phyloP scores from a whole-genome alignment of 1,140 invertebrate species.

The Homarus americanus region DNA sequence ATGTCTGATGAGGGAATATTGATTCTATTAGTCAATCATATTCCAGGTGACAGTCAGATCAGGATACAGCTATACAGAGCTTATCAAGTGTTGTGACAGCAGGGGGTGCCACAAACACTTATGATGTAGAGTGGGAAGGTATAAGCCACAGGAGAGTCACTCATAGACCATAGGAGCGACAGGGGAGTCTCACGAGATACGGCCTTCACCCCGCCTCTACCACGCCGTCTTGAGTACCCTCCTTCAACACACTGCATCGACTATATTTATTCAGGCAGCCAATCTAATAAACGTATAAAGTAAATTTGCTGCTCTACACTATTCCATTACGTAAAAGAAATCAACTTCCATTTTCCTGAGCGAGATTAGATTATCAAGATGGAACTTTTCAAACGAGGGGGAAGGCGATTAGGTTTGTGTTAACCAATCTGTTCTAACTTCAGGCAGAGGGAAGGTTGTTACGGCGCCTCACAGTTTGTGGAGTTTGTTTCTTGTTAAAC shows the following conservation, averaged over 20 bases:
- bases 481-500: too few species aligned
- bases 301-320: neutral
- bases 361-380: conserved; percentile 3
- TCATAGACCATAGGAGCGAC: too few species aligned
- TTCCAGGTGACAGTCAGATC: too few species aligned
- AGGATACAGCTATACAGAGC: too few species aligned
- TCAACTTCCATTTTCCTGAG: conserved; percentile 6
- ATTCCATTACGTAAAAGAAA: conserved; percentile 9
- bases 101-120: too few species aligned
- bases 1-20: too few species aligned
- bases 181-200: too few species aligned
- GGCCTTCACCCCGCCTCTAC: too few species aligned
- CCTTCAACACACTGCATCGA: neutral
- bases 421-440: neutral
- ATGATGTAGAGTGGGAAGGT: too few species aligned
- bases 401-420: neutral
- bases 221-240: neutral
- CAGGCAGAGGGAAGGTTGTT: neutral
- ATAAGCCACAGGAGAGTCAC: too few species aligned
- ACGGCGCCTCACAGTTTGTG: neutral
- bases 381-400: neutral
- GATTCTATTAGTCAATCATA: too few species aligned
- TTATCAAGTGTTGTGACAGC: too few species aligned
- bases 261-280: neutral
- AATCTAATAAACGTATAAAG: neutral